These are phyloP conservation scores for Epinotia ramella DNA, from an alignment of 2,888 invertebrate genomes.

Conservation along the genomic window DNA sequence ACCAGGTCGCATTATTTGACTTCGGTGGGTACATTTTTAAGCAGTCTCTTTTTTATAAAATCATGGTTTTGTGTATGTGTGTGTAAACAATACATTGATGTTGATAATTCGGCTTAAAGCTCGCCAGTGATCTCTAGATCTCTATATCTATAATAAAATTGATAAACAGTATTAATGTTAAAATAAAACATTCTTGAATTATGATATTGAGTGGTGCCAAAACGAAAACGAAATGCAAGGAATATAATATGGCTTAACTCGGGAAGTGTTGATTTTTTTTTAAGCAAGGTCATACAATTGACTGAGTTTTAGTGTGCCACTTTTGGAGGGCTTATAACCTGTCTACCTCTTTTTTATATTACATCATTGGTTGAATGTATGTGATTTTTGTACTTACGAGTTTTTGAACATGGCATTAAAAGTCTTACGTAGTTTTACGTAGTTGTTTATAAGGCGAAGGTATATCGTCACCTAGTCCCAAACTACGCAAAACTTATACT, in stretches of 20 bases:
- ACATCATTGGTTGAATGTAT: no score
- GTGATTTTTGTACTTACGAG: no score
- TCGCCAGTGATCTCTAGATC: constrained; percentile 48
- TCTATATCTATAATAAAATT: not conserved
- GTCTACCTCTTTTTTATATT: no score
- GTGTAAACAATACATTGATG: constrained; percentile 50
- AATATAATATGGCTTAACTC: constrained; percentile 37
- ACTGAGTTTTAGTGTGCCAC: no score
- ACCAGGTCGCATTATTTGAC: not conserved
- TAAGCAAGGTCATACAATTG: no score
- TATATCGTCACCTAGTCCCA: no score
- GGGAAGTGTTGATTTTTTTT: no score
- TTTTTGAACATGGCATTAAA: no score
- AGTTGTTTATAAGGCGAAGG: no score
- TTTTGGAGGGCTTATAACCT: no score
- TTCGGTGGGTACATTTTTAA: not conserved
- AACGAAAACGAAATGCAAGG: constrained; percentile 56
- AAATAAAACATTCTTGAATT: constrained; percentile 37
- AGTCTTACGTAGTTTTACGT: no score
- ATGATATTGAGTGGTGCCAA: constrained; percentile 63
- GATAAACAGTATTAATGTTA: not conserved
- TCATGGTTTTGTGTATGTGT: constrained; percentile 21
- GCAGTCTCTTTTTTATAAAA: not conserved
- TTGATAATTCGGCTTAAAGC: constrained; percentile 51
- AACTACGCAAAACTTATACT: no score